These are phyloP conservation scores for Brachystomella parvula DNA, from an alignment of 1,140 invertebrate species.

Conservation along the genomic window DNA sequence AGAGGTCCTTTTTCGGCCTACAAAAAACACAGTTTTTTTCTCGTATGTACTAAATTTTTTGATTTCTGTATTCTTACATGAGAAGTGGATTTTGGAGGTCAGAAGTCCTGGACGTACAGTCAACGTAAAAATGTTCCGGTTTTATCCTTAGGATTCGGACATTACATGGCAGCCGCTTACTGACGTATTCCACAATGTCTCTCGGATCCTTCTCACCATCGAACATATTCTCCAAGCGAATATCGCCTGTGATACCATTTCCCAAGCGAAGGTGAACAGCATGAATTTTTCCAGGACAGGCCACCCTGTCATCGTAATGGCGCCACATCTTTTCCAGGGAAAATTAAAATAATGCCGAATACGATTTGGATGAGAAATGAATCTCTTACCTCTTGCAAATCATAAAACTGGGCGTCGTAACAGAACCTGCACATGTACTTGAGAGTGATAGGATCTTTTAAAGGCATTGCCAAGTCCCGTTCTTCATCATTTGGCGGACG, in stretches of 20 bases:
- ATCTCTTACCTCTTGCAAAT: not conserved
- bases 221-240: not conserved
- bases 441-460: not conserved
- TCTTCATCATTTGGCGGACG: not conserved
- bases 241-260: not conserved
- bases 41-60: not conserved
- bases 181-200: slow-evolving; percentile 49
- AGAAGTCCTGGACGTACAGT: slow-evolving; percentile 80
- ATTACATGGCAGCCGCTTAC: not conserved
- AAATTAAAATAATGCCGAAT: not conserved
- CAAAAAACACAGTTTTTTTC: slow-evolving; percentile 64
- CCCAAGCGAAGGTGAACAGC: not conserved
- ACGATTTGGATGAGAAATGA: not conserved
- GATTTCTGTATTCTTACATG: slow-evolving; percentile 73
- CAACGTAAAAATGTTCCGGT: slow-evolving; percentile 51
- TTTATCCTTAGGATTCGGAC: slow-evolving; percentile 73
- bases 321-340: not conserved
- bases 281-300: not conserved
- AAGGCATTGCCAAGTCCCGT: not conserved
- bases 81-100: slow-evolving; percentile 94
- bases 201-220: not conserved
- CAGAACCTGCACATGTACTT: not conserved
- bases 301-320: not conserved
- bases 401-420: not conserved
- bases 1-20: slow-evolving; percentile 79